Percentiles rank a stretch among this genome's conserved stretches.
Conservation (phyloP, 2,888 invertebrate species). For the Brenthis hecate region DNA sequence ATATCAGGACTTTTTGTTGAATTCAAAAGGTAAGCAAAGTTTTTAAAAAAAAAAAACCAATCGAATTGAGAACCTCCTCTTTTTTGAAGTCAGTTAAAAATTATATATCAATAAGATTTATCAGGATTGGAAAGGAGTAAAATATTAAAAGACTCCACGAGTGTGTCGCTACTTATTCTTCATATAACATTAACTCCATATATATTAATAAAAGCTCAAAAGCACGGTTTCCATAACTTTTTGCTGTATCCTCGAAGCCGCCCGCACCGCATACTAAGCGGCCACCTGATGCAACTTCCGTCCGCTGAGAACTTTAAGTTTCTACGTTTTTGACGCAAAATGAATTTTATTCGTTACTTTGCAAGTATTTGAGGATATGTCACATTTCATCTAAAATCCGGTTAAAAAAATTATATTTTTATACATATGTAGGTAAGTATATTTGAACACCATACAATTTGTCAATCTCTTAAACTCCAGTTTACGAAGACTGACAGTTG, state of each 20-base stretch:
- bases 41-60: too few species aligned
- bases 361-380: neutral
- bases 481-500: too few species aligned
- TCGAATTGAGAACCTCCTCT: too few species aligned
- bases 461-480: too few species aligned
- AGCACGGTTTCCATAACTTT: constrained; percentile 34
- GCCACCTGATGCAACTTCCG: constrained; percentile 72
- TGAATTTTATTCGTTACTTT: constrained; percentile 1
- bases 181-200: constrained; percentile 12
- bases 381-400: neutral
- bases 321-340: constrained; percentile 27
- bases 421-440: too few species aligned
- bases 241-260: constrained; percentile 35
- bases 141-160: neutral
- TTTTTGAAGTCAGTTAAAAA: too few species aligned
- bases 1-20: too few species aligned
- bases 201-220: constrained; percentile 29
- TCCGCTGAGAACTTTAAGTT: constrained; percentile 34
- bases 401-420: too few species aligned
- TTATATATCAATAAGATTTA: too few species aligned
- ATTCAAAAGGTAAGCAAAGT: too few species aligned
- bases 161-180: neutral
- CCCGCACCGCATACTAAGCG: constrained; percentile 53
- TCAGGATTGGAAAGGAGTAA: neutral
- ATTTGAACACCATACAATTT: too few species aligned